A percentile compares a stretch with the other conserved stretches of the same genome.
phyloP scores from a whole-genome alignment of 2,888 invertebrate genomes.

The Rhorus exstirpatorius region DNA sequence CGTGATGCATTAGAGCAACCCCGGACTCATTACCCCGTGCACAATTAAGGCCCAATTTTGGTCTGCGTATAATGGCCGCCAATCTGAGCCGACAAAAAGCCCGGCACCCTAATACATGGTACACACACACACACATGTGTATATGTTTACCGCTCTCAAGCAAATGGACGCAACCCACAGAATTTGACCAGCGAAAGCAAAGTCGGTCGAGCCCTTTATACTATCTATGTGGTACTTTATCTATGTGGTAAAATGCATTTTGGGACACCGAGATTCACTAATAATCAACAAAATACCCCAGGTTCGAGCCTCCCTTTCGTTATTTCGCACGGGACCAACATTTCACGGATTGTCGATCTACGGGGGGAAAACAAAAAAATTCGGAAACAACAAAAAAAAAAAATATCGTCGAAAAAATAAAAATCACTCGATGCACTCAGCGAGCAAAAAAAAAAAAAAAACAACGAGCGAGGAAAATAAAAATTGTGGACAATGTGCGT shows the following conservation, averaged over 20 bases:
- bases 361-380: too few relatives aligned
- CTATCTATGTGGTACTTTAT: not conserved
- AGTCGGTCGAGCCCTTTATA: not conserved
- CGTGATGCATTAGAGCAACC: slow-evolving; percentile 82
- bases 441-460: slow-evolving; percentile 7
- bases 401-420: slow-evolving; percentile 6
- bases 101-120: slow-evolving; percentile 53
- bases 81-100: slow-evolving; percentile 83
- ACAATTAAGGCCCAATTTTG: slow-evolving; percentile 85
- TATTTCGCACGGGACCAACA: not conserved
- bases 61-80: slow-evolving; percentile 82
- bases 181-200: not conserved
- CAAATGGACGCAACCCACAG: not conserved
- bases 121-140: slow-evolving; percentile 14
- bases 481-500: slow-evolving; percentile 34
- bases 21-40: slow-evolving; percentile 83
- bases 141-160: not conserved
- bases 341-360: too few relatives aligned
- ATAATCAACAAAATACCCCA: slow-evolving; percentile 80
- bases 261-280: slow-evolving; percentile 75
- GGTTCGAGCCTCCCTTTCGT: not conserved
- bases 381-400: slow-evolving; percentile 27
- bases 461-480: slow-evolving; percentile 23
- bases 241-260: slow-evolving; percentile 33
- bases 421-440: slow-evolving; percentile 54